Conservation (phyloP, 2,888 invertebrate genomes). For the Hirudinaria manillensis region DNA sequence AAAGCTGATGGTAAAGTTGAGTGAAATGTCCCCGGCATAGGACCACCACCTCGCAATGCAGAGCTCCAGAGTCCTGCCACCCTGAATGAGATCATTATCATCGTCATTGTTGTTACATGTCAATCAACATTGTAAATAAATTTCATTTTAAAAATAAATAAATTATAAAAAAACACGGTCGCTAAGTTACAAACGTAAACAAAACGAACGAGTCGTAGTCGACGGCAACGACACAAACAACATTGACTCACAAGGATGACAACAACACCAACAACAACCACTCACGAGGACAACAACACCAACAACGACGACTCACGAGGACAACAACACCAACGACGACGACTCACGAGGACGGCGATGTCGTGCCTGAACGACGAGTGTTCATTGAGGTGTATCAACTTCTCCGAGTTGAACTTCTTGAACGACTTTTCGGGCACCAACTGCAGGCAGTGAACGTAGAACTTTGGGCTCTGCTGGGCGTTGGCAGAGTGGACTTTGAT, state of each 20-base stretch:
- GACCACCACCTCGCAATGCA: slow-evolving; percentile 93
- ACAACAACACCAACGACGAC: slow-evolving; percentile 59
- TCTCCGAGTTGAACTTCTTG: slow-evolving; percentile 71
- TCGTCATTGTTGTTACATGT: too few species aligned
- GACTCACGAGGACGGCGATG: slow-evolving; percentile 68
- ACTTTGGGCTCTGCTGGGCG: slow-evolving; percentile 64
- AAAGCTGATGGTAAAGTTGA: slow-evolving; percentile 64
- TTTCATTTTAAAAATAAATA: background rate
- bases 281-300: too few species aligned
- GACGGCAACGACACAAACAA: too few species aligned
- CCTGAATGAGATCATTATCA: slow-evolving; percentile 43
- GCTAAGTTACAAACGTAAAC: background rate
- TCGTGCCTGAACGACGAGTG: slow-evolving; percentile 67
- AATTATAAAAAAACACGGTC: background rate
- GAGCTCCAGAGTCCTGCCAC: slow-evolving; percentile 67
- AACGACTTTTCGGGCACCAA: slow-evolving; percentile 70
- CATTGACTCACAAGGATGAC: too few species aligned
- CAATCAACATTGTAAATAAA: too few species aligned
- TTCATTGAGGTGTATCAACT: slow-evolving; percentile 62
- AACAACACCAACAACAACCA: too few species aligned
- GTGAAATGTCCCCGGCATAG: slow-evolving; percentile 66
- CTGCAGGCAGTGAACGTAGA: slow-evolving; percentile 83
- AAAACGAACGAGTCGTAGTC: background rate
- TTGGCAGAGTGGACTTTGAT: slow-evolving; percentile 52
- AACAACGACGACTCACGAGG: slow-evolving; percentile 57